Percentiles rank a stretch among this genome's conserved stretches.
These are phyloP conservation scores for Uromys caudimaculatus DNA, from an alignment of 2,797 vertebrate genomes.

Conservation along the genomic window DNA sequence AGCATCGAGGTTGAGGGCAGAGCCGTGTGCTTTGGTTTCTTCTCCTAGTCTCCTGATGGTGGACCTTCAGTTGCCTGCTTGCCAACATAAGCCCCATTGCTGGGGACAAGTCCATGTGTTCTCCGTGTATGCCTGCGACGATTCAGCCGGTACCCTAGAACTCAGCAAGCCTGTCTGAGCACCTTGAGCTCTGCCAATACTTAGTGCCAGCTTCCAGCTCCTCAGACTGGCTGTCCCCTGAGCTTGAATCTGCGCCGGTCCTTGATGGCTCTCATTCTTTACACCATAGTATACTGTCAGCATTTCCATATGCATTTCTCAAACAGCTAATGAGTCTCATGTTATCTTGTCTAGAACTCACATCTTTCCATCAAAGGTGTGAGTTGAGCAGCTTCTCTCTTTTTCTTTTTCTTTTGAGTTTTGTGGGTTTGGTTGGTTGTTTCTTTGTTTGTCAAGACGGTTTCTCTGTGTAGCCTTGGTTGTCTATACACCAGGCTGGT, in stretches of 20 bases:
- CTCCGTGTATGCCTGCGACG: background rate
- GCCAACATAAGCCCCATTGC: too few relatives aligned
- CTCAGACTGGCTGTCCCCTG: background rate
- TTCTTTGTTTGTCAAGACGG: background rate
- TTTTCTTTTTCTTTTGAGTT: background rate
- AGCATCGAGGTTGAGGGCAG: fast-evolving
- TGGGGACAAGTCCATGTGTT: fast-evolving
- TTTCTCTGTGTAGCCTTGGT: background rate
- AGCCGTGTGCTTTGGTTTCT: background rate
- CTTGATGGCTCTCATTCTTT: background rate
- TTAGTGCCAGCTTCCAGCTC: background rate
- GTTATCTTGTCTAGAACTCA: background rate
- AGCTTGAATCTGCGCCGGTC: background rate
- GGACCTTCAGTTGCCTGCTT: background rate
- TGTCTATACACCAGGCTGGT: background rate
- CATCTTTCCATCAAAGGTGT: background rate
- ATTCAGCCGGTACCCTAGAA: background rate
- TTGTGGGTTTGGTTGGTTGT: background rate
- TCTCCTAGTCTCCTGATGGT: background rate
- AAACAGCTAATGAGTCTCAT: background rate
- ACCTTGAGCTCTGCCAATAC: too few relatives aligned
- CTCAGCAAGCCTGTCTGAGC: background rate
- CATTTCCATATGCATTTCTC: background rate
- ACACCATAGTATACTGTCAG: too few relatives aligned
- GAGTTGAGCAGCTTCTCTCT: background rate